A percentile compares a stretch with the other conserved stretches of the same genome.
These are phyloP conservation scores for Synaphobranchus kaupii DNA, from an alignment of 2,797 vertebrate species.

Conservation along the genomic window DNA sequence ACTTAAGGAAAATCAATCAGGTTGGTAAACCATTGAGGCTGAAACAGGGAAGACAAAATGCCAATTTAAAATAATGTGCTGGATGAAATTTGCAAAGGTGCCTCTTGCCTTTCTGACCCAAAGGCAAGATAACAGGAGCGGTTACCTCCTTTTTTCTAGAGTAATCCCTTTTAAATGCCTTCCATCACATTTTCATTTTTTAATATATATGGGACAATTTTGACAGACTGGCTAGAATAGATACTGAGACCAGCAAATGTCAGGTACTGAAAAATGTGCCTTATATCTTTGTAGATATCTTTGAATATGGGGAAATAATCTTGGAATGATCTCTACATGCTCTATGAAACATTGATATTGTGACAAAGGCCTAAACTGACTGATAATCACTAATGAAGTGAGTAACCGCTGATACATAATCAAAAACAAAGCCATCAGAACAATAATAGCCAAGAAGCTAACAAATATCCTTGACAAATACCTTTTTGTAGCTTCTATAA, in stretches of 20 bases:
- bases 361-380: background rate
- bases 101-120: slow-evolving; percentile 2
- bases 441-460: background rate
- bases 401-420: background rate
- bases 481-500: background rate
- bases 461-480: background rate
- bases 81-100: slow-evolving; percentile 12
- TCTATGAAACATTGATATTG: background rate
- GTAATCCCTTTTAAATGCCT: background rate
- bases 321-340: background rate
- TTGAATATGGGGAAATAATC: background rate
- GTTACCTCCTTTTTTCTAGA: background rate
- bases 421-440: background rate
- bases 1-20: slow-evolving; percentile 36
- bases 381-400: background rate
- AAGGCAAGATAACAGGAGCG: background rate
- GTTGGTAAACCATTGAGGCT: slow-evolving; percentile 16
- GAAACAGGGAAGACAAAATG: slow-evolving; percentile 1
- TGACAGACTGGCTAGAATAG: background rate
- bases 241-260: background rate
- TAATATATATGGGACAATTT: background rate
- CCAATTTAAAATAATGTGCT: slow-evolving; percentile 11
- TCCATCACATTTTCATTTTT: background rate
- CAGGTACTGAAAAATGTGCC: background rate
- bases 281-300: no score